Evolutionary conservation across 2,113 vertebrate genomes (phyloP).

Genomic region (Prionailurus bengalensis): DNA sequence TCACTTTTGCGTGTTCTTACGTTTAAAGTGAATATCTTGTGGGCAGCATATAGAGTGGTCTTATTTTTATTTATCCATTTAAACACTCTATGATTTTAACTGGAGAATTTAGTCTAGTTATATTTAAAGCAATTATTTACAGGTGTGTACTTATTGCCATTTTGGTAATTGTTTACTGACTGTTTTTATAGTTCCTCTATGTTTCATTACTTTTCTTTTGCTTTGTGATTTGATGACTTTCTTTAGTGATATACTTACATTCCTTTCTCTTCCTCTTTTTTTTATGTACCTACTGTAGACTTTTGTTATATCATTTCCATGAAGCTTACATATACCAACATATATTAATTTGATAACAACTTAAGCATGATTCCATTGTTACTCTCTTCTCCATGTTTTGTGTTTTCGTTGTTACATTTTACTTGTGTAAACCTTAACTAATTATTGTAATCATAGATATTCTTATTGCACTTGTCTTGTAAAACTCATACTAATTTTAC

Average conservation of each 20-base stretch:
- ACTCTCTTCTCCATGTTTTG: not conserved
- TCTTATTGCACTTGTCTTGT: not conserved
- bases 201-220: not conserved
- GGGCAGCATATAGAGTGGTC: not conserved
- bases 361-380: not conserved
- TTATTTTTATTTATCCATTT: not conserved
- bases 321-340: not conserved
- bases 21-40: not conserved
- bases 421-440: not conserved
- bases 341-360: not conserved
- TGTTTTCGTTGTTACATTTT: not conserved
- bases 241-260: not conserved
- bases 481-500: not conserved
- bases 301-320: not conserved
- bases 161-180: not conserved
- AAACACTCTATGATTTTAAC: not conserved
- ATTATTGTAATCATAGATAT: not conserved
- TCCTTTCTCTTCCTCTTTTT: not conserved
- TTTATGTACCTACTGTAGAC: not conserved
- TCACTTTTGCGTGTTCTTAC: not conserved
- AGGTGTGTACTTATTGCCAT: not conserved
- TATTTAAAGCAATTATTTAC: not conserved
- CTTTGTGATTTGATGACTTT: not conserved
- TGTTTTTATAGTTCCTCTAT: not conserved
- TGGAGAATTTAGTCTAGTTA: not conserved